Conservation (phyloP, 2,888 invertebrate species). For the Scrobipalpa costella region DNA sequence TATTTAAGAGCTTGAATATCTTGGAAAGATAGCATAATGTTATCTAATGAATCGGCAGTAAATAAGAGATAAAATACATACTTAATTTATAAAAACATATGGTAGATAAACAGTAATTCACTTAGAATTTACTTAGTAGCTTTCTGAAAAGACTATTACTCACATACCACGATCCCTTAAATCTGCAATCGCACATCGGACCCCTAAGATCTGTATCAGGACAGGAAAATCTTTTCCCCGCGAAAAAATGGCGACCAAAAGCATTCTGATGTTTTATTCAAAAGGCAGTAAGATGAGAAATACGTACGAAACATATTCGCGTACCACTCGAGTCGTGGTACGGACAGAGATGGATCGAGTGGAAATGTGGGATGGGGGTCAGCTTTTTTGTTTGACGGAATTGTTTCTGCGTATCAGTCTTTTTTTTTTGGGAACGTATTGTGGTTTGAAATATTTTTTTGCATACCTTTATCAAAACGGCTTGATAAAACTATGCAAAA, state of each 20-base stretch:
- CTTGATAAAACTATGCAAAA: too few species aligned
- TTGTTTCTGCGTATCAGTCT: not conserved
- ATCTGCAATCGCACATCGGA: slow-evolving; percentile 11
- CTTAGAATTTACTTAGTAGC: too few species aligned
- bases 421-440: not conserved
- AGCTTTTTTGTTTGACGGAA: not conserved
- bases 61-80: too few species aligned
- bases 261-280: slow-evolving; percentile 60
- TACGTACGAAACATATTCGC: slow-evolving; percentile 38
- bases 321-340: slow-evolving; percentile 48
- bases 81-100: too few species aligned
- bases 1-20: too few species aligned
- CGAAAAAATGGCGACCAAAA: slow-evolving; percentile 47
- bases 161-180: not conserved
- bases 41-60: too few species aligned
- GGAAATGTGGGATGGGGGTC: not conserved
- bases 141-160: too few species aligned
- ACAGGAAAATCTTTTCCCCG: slow-evolving; percentile 46
- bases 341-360: slow-evolving; percentile 30
- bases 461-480: too few species aligned
- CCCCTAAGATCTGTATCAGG: slow-evolving; percentile 35
- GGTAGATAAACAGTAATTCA: too few species aligned
- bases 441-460: too few species aligned
- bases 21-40: too few species aligned
- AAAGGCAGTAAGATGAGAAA: slow-evolving; percentile 51